phyloP scores from a whole-genome alignment of 2,888 invertebrate genomes.

The Oligia strigilis region DNA sequence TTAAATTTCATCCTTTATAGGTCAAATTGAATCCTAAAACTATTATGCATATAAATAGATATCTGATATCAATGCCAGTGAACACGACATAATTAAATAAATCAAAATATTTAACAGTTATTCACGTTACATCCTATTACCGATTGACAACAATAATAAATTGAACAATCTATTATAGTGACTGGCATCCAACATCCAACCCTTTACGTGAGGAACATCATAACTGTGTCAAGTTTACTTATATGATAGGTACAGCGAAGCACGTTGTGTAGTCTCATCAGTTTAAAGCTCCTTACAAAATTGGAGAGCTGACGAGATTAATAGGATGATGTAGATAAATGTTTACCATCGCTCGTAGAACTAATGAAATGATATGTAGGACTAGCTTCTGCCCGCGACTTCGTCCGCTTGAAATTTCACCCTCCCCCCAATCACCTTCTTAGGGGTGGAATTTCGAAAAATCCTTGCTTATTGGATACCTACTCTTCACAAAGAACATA shows the following conservation, averaged over 20 bases:
- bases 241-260: not conserved
- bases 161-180: conserved; percentile 9
- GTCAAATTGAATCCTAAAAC: not conserved
- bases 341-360: conserved; percentile 20
- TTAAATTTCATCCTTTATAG: not conserved
- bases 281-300: conserved; percentile 36
- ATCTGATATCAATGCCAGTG: not conserved
- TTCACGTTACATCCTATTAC: not conserved
- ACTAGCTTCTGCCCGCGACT: too few species aligned
- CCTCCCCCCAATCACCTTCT: too few species aligned
- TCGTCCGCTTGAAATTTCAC: too few species aligned
- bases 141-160: not conserved
- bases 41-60: not conserved
- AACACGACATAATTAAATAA: not conserved
- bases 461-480: too few species aligned
- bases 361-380: not conserved
- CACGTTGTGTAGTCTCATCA: conserved; percentile 29
- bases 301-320: conserved; percentile 38
- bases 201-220: not conserved
- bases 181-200: not conserved
- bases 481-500: too few species aligned
- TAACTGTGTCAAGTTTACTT: conserved; percentile 28
- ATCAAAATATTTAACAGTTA: conserved; percentile 18
- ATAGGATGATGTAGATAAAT: conserved; percentile 32
- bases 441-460: too few species aligned